Base-by-base conservation (phyloP, 2,888 invertebrate species). In the Trichogramma evanescens region DNA sequence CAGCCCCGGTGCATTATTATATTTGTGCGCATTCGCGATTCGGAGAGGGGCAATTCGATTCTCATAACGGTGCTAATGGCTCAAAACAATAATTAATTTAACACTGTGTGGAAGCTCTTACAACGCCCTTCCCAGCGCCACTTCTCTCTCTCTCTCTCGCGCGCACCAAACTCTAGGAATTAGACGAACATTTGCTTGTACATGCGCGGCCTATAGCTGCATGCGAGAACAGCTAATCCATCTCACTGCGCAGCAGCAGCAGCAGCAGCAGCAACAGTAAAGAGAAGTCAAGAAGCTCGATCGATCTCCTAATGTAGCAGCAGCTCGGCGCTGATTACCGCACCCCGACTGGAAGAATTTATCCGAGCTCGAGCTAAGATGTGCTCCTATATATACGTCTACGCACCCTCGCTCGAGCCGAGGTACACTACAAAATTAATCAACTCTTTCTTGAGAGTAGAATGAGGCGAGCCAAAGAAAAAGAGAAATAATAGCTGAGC, bases 11-110 rank as follows among this genome's bases (percentile, higher is more conserved):
- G 13, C 13, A 13, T 13, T 13, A 13, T 13, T 13, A 13, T 13
- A 13, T 13, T 13, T n/a, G 44, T 50, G 56, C 39, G 42, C 57
- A 13, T 13, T 46, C 46, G 45, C 40, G 46, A 45, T n/a, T 41
- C 43, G 49, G 39, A 45, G 38, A 46, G 10, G n/a, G 9, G 55
- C 50, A 39, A 59, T 56, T 48, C 50, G 38, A 59, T 56, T 46
- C 55, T 55, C 59, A 55, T 48, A 52, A 46, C 59, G 51, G 50
- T 43, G 50, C 49, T 60, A 56, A 56, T 56, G 52, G 53, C 49
- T 60, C 45, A 56, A 60, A 54, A 53, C 43, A 61, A 61, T 53
- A 56, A 61, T 61, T 61, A 56, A 56, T 61, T 61, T 56, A 13
- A 13, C 13, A 13, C 13, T 13, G 13, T 13, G 13, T 13, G 13